Evolutionary conservation across 53 echinoderm and acorn worm genomes (phyloP), one percentile per base, ranked within the genome.

Genomic region (Arbacia lixula): DNA sequence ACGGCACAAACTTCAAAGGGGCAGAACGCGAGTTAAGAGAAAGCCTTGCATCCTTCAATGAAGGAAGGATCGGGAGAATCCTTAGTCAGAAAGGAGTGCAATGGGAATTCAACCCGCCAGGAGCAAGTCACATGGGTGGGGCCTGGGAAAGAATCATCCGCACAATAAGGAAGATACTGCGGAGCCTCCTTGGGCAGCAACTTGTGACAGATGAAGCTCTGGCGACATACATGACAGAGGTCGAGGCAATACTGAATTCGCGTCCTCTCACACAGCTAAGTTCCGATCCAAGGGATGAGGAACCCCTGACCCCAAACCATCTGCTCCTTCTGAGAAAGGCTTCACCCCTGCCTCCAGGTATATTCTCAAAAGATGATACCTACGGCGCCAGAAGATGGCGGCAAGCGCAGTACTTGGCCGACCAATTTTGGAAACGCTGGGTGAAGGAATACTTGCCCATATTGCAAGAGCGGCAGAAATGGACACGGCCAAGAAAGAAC

Each of bases 61-160:
- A 40, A 17, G 20, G 53, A 2, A 76, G 62, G 85, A 53, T 92
- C 2, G 53, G 67, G 9, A 24, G 42, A 9, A 58, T 68, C 14
- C 69, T 89, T 28, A 31, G 30, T 4, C 66, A 83, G 32, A 57
- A 56, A 21, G 89, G 68, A 5, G 84, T 89, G 12, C 71, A 87
- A 19, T 93, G 93, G 89, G 38, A 69, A 11, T 93, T 90, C 50
- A 93, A 89, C 24, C 89, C 89, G 33, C 89, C 87, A 6, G 60
- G 72, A 56, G 93, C 84, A 2, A 46, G 76, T 50, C 90, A 93
- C 40, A 72, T 85, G 72, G 93, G 93, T 16, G 87, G 93, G 11
- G 78, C 78, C 9, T 93, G 93, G 90, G 93, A 93, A 41, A 53
- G 93, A 28, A 35, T 81, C 39, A 90, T 93, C 26, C 72, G 90